phyloP scores from a whole-genome alignment of 1,140 invertebrate species.

The Platyscapa corneri region DNA sequence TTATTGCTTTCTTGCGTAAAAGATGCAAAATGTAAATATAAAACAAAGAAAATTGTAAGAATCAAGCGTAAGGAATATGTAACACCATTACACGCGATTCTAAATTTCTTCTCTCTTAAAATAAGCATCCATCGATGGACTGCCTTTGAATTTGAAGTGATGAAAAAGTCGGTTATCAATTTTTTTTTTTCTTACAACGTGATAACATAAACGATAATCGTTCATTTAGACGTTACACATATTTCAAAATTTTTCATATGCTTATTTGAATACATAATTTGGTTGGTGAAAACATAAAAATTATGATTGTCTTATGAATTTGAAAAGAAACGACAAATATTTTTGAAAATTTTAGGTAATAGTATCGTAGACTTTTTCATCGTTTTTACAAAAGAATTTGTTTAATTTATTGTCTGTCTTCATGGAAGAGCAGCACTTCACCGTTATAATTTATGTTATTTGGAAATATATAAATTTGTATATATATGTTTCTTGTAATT shows the following conservation, averaged over 20 bases:
- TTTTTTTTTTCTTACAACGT: slow-evolving; percentile 12
- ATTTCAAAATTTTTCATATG: background rate
- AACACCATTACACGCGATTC: slow-evolving; percentile 29
- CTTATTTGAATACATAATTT: background rate
- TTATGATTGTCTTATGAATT: background rate
- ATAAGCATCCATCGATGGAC: slow-evolving; percentile 20
- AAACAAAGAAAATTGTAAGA: slow-evolving; percentile 34
- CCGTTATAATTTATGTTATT: slow-evolving; percentile 45
- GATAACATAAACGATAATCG: slow-evolving; percentile 7
- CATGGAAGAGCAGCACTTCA: slow-evolving; percentile 34
- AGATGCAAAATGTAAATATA: slow-evolving; percentile 44
- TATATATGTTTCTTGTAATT: slow-evolving; percentile 29
- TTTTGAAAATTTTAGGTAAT: background rate
- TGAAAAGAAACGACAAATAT: background rate
- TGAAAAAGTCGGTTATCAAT: slow-evolving; percentile 43
- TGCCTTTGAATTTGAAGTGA: slow-evolving; percentile 34
- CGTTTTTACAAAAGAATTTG: slow-evolving; percentile 21
- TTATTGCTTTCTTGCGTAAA: slow-evolving; percentile 20
- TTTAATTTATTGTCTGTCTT: slow-evolving; percentile 50
- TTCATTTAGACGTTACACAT: background rate
- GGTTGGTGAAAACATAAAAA: background rate
- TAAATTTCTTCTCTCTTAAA: slow-evolving; percentile 31
- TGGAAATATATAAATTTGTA: slow-evolving; percentile 16
- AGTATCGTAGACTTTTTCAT: slow-evolving; percentile 32
- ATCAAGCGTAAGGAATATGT: slow-evolving; percentile 4